Percentiles rank a stretch among this genome's conserved stretches.
phyloP scores from a whole-genome alignment of 2,888 invertebrate species.

The Ectemnius lituratus region DNA sequence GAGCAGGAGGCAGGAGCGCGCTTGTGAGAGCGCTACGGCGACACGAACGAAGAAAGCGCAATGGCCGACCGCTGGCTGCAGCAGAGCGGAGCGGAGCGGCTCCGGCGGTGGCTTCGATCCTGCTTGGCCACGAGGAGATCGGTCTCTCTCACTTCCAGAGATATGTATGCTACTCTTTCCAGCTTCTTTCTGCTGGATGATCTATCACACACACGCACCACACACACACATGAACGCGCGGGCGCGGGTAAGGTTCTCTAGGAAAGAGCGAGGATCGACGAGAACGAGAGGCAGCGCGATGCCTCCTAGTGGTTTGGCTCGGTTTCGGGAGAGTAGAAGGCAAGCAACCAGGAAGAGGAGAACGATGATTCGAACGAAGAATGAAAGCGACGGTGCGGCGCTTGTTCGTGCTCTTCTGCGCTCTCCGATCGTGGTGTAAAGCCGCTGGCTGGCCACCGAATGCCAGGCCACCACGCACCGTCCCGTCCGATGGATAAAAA shows the following conservation, averaged over 20 bases:
- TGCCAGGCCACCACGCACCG: slow-evolving; percentile 41
- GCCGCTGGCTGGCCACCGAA: slow-evolving; percentile 46
- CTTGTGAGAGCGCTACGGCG: slow-evolving; percentile 48
- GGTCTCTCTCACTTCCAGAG: not conserved
- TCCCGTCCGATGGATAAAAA: slow-evolving; percentile 57
- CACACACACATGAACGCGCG: slow-evolving; percentile 17
- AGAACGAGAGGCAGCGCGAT: not conserved
- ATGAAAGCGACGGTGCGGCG: not conserved
- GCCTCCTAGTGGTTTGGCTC: slow-evolving; percentile 7
- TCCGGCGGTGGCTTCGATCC: slow-evolving; percentile 54
- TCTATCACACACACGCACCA: slow-evolving; percentile 23
- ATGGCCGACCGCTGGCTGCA: slow-evolving; percentile 66
- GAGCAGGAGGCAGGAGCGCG: slow-evolving; percentile 27
- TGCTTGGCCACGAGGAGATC: slow-evolving; percentile 42
- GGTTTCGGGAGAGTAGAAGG: slow-evolving; percentile 1
- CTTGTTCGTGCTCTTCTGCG: not conserved
- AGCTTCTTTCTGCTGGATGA: too few species aligned
- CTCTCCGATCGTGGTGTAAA: slow-evolving; percentile 33
- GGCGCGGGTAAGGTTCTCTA: not conserved
- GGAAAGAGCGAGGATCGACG: not conserved
- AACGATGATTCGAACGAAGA: too few species aligned
- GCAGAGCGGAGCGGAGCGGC: slow-evolving; percentile 42
- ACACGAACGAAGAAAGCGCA: slow-evolving; percentile 62
- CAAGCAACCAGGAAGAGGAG: slow-evolving; percentile 6
- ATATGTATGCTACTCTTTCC: not conserved